Evolutionary conservation across 1,140 invertebrate species (phyloP).

Genomic region (Penaeus vannamei): DNA sequence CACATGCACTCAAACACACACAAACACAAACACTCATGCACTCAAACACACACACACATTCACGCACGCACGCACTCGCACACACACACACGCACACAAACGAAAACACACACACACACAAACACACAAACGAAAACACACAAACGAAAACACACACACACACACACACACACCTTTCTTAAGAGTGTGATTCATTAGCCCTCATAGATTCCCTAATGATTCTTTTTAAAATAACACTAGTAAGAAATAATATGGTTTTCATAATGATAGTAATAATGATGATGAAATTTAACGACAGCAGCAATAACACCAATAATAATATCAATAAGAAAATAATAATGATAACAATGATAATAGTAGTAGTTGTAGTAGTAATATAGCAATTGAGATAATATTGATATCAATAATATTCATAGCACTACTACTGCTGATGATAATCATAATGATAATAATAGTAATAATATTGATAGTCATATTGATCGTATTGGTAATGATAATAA

Average conservation of each 20-base stretch:
- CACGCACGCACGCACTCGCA: neutral
- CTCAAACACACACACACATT: neutral
- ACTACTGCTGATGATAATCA: too few relatives aligned
- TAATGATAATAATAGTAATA: too few relatives aligned
- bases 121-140: neutral
- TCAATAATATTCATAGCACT: neutral
- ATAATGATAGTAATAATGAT: neutral
- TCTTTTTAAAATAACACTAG: too few relatives aligned
- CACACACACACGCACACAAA: conserved; percentile 12
- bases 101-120: neutral
- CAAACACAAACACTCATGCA: neutral
- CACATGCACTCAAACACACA: neutral
- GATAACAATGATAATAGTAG: neutral
- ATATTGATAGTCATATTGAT: too few relatives aligned
- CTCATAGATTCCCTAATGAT: too few relatives aligned
- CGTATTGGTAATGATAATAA: too few relatives aligned
- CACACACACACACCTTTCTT: neutral
- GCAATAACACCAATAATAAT: neutral
- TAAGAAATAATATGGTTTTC: too few relatives aligned
- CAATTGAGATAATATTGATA: neutral
- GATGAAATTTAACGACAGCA: neutral
- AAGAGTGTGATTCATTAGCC: neutral
- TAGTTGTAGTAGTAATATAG: too few relatives aligned
- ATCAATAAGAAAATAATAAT: neutral
- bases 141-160: neutral